Conservation (phyloP, 2,113 vertebrate genomes). For the Rallus limicola region DNA sequence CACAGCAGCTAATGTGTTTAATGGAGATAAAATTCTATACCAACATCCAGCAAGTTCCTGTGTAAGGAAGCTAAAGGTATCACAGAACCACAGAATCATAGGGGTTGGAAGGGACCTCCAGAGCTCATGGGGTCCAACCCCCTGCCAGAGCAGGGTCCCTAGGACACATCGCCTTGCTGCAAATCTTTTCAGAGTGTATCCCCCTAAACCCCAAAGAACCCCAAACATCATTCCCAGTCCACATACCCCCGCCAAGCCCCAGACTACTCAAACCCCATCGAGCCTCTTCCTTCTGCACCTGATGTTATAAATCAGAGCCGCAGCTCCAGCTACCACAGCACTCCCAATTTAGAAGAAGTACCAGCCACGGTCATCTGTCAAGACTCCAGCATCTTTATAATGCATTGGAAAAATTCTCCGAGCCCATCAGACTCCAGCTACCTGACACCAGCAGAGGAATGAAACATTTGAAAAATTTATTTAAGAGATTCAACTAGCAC, state of each 20-base stretch:
- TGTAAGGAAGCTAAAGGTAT: neutral
- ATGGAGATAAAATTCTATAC: neutral
- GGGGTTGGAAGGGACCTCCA: too few species aligned
- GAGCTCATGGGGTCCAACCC: too few species aligned
- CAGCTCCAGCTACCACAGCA: neutral
- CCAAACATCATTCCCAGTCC: neutral
- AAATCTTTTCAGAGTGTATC: accelerated
- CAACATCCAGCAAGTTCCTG: neutral
- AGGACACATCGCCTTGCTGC: neutral
- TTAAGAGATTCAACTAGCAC: neutral
- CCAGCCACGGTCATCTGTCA: neutral
- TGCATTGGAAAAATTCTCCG: neutral
- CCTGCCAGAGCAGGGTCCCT: too few species aligned
- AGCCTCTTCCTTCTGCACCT: neutral
- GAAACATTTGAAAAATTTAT: neutral
- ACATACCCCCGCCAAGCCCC: neutral
- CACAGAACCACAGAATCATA: neutral
- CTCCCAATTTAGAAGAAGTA: neutral
- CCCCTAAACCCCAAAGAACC: neutral
- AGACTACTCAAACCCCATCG: neutral
- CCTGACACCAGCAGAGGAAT: neutral
- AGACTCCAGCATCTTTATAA: neutral
- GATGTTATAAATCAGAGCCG: neutral
- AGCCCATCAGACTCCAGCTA: neutral
- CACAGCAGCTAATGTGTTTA: neutral